phyloP scores from a whole-genome alignment of 2,888 invertebrate genomes.

The Hyposoter dolosus region DNA sequence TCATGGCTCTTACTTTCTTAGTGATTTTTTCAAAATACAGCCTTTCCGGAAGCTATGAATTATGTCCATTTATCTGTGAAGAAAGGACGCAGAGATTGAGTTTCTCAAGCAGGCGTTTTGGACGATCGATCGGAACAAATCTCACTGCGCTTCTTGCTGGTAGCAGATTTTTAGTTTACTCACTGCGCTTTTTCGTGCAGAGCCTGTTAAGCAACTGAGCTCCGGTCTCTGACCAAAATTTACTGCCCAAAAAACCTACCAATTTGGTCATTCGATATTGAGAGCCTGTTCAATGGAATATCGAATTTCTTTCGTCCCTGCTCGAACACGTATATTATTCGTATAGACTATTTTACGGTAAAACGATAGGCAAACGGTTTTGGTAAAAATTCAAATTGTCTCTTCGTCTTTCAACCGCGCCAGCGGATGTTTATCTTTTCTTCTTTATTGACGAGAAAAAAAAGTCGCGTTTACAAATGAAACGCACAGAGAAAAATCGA shows the following conservation, averaged over 20 bases:
- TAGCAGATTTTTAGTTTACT: neutral
- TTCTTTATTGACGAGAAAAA: too few species aligned
- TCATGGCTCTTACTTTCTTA: neutral
- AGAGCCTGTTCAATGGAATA: neutral
- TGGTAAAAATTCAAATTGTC: neutral
- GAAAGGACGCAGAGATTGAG: neutral
- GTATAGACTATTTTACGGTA: neutral
- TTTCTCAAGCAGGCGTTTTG: neutral
- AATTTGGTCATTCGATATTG: conserved; percentile 3
- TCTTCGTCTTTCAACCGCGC: too few species aligned
- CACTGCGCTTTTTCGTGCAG: too few species aligned
- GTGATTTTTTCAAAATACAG: neutral
- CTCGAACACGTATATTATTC: neutral
- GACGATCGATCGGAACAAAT: neutral
- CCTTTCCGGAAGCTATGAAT: neutral
- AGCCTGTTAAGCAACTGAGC: neutral
- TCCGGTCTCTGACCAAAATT: neutral
- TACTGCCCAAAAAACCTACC: neutral
- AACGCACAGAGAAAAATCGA: neutral
- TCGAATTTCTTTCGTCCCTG: neutral
- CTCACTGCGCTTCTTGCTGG: neutral
- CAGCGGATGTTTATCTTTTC: too few species aligned
- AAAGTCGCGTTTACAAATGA: too few species aligned
- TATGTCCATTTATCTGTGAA: conserved; percentile 10
- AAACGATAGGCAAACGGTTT: neutral